Evolutionary conservation across 2,888 invertebrate genomes (phyloP), one percentile per base, ranked within the genome.

Genomic region (Merodon equestris): DNA sequence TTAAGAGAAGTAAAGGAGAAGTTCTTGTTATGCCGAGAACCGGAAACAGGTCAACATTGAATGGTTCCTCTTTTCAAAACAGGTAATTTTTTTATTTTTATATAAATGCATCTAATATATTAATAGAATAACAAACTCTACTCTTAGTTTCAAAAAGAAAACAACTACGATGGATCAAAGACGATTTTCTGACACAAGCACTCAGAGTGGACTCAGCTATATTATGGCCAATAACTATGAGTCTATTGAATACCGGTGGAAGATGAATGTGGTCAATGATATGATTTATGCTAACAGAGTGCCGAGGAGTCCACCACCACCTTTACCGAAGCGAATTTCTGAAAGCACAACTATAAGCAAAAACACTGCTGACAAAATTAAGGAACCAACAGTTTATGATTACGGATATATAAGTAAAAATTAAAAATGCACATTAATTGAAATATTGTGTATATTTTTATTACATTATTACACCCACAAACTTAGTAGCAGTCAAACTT

Each of bases 1-100:
- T 81, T 0, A 47, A 45, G 27, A 0, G 74, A 81, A 12, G 81
- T 82, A 1, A 61, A 56, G n/a, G 74, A 75, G 34, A 83, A 83
- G 63, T 71, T 82, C 3, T 63, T 1, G 73, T 86, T 0, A 27
- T 86, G 36, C 84, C 85, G 7, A 58, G 12, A 17, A 42, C 48
- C 0, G 14, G n/a, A 13, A 9, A 10, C 12, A 58, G 53, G 7
- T 40, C 40, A 10, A 19, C 38, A 9, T 0, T 19, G 0, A 47
- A 18, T 1, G 77, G 60, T 0, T 60, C 44, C 13, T 70, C 50
- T 1, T 56, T 42, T 3, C 42, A 15, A 34, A 51, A 64, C 9
- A 70, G 74, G 79, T 71, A 50, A 56, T 27, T 27, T 27, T n/a
- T n/a, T n/a, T n/a, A n/a, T n/a, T n/a, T n/a, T n/a, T n/a, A n/a